Conservation (phyloP, 2,888 invertebrate species). For the Adela reaumurella region DNA sequence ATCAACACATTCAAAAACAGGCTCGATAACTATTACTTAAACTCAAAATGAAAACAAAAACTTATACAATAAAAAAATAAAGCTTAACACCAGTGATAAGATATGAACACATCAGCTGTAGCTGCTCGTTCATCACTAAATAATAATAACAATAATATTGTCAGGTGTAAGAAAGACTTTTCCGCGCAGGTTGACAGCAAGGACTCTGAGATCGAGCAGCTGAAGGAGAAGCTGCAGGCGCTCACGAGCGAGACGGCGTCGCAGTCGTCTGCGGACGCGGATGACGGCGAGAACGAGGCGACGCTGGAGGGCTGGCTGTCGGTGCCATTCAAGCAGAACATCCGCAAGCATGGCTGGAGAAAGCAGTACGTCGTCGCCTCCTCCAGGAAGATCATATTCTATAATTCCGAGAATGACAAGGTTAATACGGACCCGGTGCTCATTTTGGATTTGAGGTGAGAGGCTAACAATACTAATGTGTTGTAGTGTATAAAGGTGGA, state of each 20-base stretch:
- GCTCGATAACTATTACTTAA: no score
- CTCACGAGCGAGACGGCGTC: conserved; percentile 86
- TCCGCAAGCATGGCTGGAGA: conserved; percentile 93
- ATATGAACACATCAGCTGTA: no score
- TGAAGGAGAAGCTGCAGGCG: conserved; percentile 79
- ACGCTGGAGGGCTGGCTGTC: conserved; percentile 95
- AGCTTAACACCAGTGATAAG: no score
- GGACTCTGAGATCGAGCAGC: conserved; percentile 92
- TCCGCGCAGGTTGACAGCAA: conserved; percentile 75
- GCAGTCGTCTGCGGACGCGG: conserved; percentile 85
- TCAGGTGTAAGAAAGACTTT: not conserved
- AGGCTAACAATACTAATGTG: no score
- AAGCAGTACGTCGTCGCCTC: conserved; percentile 96
- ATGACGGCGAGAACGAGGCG: conserved; percentile 73
- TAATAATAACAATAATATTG: no score
- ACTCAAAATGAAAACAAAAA: no score
- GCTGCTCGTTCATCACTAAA: no score
- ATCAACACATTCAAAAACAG: no score
- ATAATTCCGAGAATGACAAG: conserved; percentile 91
- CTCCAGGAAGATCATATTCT: conserved; percentile 95
- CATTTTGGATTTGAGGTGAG: conserved; percentile 91
- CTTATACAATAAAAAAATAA: not conserved
- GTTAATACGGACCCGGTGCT: conserved; percentile 92
- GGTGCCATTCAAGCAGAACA: conserved; percentile 93
- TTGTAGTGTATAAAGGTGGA: no score